Percentiles rank a stretch among this genome's conserved stretches.
Evolutionary conservation across 1,140 invertebrate species (phyloP).

Genomic region (Drosophila nasuta): DNA sequence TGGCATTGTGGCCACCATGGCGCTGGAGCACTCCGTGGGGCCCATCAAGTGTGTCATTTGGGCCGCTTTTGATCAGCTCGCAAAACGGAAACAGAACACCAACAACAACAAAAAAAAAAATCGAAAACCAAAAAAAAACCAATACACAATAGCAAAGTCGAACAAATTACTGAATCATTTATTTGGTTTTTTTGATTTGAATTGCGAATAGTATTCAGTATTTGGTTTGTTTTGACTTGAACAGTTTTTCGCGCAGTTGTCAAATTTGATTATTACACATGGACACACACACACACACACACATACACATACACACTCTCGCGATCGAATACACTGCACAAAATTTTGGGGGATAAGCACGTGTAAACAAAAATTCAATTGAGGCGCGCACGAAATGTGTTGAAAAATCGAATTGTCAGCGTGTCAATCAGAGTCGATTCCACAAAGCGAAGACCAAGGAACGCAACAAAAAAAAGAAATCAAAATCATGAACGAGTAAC

Average conservation of each 20-base stretch:
- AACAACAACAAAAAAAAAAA: slow-evolving; percentile 33
- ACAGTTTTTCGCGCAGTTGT: slow-evolving; percentile 79
- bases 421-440: slow-evolving; percentile 35
- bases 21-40: slow-evolving; percentile 76
- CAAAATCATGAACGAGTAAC: slow-evolving; percentile 2
- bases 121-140: slow-evolving; percentile 9
- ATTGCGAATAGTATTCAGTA: slow-evolving; percentile 22
- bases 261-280: slow-evolving; percentile 74
- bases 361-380: slow-evolving; percentile 17
- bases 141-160: slow-evolving; percentile 2
- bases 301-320: slow-evolving; percentile 16
- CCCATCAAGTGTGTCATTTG: slow-evolving; percentile 79
- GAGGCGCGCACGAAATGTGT: slow-evolving; percentile 23
- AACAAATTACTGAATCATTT: slow-evolving; percentile 52
- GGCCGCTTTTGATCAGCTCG: not conserved
- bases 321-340: slow-evolving; percentile 42
- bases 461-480: slow-evolving; percentile 14
- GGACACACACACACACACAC: slow-evolving; percentile 1
- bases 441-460: not conserved
- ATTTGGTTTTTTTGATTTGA: slow-evolving; percentile 41
- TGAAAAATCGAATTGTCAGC: slow-evolving; percentile 43
- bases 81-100: not conserved
- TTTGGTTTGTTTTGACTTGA: slow-evolving; percentile 62
- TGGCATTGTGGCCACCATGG: slow-evolving; percentile 76
- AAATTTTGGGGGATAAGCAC: slow-evolving; percentile 33